These are phyloP conservation scores for Xestia xanthographa DNA, from an alignment of 2,888 invertebrate species.

Conservation along the genomic window DNA sequence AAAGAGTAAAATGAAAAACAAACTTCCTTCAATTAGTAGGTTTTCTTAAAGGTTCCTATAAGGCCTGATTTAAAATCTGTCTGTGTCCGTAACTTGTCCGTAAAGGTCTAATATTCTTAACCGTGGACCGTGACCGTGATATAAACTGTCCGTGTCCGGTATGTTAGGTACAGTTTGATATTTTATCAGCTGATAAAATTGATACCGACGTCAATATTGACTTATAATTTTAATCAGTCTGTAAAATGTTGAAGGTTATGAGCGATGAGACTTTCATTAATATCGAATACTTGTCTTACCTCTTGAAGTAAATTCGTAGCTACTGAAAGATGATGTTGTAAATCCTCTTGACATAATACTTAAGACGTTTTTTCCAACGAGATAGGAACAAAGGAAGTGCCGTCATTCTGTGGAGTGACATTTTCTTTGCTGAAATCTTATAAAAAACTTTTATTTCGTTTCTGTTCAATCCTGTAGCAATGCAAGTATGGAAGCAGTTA, in stretches of 20 bases:
- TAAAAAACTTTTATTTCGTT: background rate
- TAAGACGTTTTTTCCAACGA: conserved; percentile 9
- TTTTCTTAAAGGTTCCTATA: background rate
- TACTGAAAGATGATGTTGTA: conserved; percentile 1
- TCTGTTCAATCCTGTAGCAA: background rate
- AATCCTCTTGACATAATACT: conserved; percentile 27
- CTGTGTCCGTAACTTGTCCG: background rate
- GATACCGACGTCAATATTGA: background rate
- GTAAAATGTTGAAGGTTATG: background rate
- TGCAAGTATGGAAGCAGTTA: background rate
- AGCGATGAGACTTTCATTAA: background rate
- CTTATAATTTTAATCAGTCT: background rate
- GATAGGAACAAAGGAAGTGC: conserved; percentile 39
- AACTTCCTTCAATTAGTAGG: too few relatives aligned
- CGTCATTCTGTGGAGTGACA: background rate
- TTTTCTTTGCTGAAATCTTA: conserved; percentile 16
- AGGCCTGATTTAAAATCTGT: background rate
- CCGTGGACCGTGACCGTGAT: background rate
- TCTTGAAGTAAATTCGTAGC: conserved; percentile 4
- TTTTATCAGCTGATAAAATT: background rate
- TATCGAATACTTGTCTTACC: background rate
- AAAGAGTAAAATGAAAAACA: too few relatives aligned
- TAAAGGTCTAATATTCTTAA: background rate
- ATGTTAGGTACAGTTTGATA: conserved; percentile 3
- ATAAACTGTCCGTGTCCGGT: too few relatives aligned